These are phyloP conservation scores for Deroptyus accipitrinus DNA, from an alignment of 2,113 vertebrate genomes.

Conservation along the genomic window DNA sequence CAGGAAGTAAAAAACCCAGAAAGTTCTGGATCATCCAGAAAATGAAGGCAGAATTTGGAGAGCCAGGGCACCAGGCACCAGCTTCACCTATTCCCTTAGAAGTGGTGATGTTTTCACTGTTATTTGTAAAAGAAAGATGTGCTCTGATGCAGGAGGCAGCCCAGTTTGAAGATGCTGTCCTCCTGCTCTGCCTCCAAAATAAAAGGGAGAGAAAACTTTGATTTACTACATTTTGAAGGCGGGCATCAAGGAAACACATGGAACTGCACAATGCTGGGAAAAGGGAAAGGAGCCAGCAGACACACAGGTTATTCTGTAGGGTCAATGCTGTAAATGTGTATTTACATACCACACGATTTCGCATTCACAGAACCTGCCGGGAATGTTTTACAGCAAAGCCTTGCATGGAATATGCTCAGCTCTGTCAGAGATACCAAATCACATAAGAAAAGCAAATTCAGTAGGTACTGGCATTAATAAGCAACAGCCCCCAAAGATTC, in stretches of 20 bases:
- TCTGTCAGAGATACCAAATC: not conserved
- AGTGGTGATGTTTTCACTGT: not conserved
- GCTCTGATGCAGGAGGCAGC: not conserved
- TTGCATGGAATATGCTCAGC: not conserved
- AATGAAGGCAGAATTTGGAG: not conserved
- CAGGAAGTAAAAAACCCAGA: constrained; percentile 41
- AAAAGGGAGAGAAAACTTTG: not conserved
- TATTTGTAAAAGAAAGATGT: not conserved
- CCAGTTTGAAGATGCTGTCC: not conserved
- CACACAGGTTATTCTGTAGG: not conserved
- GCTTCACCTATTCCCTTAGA: not conserved
- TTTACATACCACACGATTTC: not conserved
- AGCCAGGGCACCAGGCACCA: not conserved
- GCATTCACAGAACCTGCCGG: not conserved
- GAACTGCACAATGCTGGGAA: not conserved
- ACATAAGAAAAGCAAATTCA: not conserved
- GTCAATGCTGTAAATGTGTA: not conserved
- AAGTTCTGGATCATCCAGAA: constrained; percentile 62
- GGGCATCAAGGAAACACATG: not conserved
- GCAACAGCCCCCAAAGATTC: constrained; percentile 29
- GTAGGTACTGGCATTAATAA: constrained; percentile 1
- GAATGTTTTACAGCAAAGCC: not conserved
- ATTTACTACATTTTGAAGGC: not conserved
- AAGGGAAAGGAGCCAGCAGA: not conserved
- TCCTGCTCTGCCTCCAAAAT: not conserved